Conservation (phyloP, 1,140 invertebrate species). For the Psix sp. region DNA sequence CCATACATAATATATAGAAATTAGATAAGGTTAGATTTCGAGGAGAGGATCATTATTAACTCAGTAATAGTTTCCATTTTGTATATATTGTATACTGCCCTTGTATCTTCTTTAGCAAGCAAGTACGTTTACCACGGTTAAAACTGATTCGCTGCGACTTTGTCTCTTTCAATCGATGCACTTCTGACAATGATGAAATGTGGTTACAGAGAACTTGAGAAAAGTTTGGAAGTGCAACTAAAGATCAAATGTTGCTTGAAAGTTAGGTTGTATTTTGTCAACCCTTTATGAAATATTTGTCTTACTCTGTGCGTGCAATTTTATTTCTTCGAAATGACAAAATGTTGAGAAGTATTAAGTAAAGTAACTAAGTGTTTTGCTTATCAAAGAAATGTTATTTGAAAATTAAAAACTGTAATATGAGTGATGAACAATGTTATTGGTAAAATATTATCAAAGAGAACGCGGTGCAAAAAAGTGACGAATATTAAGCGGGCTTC, state of each 20-base stretch:
- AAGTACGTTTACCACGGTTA: slow-evolving; percentile 22
- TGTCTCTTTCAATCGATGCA: slow-evolving; percentile 48
- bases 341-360: slow-evolving; percentile 24
- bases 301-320: slow-evolving; percentile 23
- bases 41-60: too few relatives aligned
- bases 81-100: slow-evolving; percentile 28
- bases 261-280: slow-evolving; percentile 49
- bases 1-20: too few relatives aligned
- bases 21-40: too few relatives aligned
- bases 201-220: slow-evolving; percentile 42
- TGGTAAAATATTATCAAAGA: too few relatives aligned
- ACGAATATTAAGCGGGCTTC: too few relatives aligned
- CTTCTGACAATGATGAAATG: slow-evolving; percentile 54
- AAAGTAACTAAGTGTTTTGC: slow-evolving; percentile 37
- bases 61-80: too few relatives aligned
- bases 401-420: slow-evolving; percentile 28
- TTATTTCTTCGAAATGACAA: slow-evolving; percentile 23
- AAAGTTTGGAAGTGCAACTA: slow-evolving; percentile 39
- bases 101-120: slow-evolving; percentile 17
- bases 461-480: too few relatives aligned
- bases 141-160: slow-evolving; percentile 46
- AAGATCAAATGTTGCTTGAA: slow-evolving; percentile 51
- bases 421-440: too few relatives aligned
- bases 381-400: slow-evolving; percentile 23
- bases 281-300: slow-evolving; percentile 50